These are phyloP conservation scores for Bombus ignitus DNA, from an alignment of 1,140 invertebrate genomes.

Conservation along the genomic window DNA sequence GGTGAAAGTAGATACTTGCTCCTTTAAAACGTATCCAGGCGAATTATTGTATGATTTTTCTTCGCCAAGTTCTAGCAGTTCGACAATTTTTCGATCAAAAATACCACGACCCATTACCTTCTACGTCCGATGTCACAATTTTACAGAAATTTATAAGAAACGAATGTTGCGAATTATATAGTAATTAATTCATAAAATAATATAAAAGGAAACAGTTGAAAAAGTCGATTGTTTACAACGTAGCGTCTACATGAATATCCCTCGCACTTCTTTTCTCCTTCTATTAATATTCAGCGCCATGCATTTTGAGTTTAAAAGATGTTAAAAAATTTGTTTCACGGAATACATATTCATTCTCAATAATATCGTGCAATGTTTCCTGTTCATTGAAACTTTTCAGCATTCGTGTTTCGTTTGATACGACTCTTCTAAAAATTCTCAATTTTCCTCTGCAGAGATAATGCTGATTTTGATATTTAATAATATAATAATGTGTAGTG, in stretches of 20 bases:
- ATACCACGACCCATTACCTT: neutral
- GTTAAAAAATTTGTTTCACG: neutral
- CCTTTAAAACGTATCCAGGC: constrained; percentile 1
- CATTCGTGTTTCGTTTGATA: neutral
- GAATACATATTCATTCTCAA: neutral
- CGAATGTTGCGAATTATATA: neutral
- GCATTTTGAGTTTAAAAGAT: neutral
- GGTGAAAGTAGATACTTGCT: neutral
- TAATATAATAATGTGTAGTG: neutral
- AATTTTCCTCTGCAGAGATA: neutral
- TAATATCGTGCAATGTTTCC: neutral
- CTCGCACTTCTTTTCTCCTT: neutral
- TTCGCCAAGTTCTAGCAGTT: neutral
- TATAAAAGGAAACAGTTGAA: neutral
- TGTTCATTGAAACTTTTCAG: neutral
- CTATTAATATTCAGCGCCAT: neutral
- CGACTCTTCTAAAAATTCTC: neutral
- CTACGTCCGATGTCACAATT: neutral
- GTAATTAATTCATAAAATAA: neutral
- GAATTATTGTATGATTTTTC: constrained; percentile 3
- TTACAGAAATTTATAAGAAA: neutral
- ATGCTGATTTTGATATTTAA: neutral
- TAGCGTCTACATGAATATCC: neutral
- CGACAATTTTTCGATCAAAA: neutral
- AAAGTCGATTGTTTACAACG: neutral